These are phyloP conservation scores for Porites cylindrica DNA, from an alignment of 92 coral and sea anemone species.

Conservation along the genomic window DNA sequence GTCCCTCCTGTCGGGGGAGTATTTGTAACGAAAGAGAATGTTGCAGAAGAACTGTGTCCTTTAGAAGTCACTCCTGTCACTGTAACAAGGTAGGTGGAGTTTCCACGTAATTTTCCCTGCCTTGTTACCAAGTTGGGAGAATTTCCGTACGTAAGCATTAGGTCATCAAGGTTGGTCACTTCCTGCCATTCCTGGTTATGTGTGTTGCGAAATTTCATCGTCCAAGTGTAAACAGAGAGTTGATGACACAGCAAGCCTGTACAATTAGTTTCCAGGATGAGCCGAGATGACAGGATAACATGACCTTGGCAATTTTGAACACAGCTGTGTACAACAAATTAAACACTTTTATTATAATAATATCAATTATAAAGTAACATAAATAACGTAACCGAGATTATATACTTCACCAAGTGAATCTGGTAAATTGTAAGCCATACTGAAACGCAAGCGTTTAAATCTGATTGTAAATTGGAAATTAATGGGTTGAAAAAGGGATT, in stretches of 20 bases:
- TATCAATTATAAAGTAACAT: not conserved
- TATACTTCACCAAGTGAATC: not conserved
- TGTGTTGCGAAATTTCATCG: slow-evolving; percentile 34
- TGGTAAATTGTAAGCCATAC: not conserved
- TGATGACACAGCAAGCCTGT: slow-evolving; percentile 70
- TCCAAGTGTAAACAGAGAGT: slow-evolving; percentile 67
- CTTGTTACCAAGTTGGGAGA: slow-evolving; percentile 82
- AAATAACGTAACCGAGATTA: not conserved
- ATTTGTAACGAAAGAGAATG: slow-evolving; percentile 69
- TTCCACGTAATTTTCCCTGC: slow-evolving; percentile 69
- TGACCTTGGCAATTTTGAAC: slow-evolving; percentile 70
- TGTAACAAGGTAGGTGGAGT: slow-evolving; percentile 67
- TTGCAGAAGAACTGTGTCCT: slow-evolving; percentile 64
- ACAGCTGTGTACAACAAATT: slow-evolving; percentile 57
- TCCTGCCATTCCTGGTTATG: slow-evolving; percentile 50
- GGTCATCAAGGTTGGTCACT: slow-evolving; percentile 59
- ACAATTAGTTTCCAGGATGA: slow-evolving; percentile 71
- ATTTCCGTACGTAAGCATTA: slow-evolving; percentile 69
- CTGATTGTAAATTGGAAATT: too few relatives aligned
- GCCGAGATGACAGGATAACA: slow-evolving; percentile 74
- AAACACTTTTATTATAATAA: too few relatives aligned
- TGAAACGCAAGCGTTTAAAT: too few relatives aligned
- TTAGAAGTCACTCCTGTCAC: slow-evolving; percentile 64
- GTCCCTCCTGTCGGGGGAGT: slow-evolving; percentile 79
- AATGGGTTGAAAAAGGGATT: too few relatives aligned